Evolutionary conservation across 2,888 invertebrate species (phyloP), one percentile per base, ranked within the genome.

Genomic region (Lasioglossum marginatum): DNA sequence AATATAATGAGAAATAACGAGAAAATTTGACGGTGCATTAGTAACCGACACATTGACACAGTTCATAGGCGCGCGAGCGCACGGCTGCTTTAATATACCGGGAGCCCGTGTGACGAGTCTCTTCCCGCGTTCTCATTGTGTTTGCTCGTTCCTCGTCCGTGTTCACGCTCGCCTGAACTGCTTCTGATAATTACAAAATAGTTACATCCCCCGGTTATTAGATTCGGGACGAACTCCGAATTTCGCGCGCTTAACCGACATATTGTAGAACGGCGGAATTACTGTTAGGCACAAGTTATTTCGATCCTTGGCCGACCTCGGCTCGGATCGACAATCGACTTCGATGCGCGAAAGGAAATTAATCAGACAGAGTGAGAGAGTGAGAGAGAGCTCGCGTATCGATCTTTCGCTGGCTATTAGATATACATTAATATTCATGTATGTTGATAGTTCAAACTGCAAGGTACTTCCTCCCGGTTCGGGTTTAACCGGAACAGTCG

Each of bases 401-500:
- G 81, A 79, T 81, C 81, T 81, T 79, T 78, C 68, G 57, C 60
- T 37, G 75, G 16, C 52, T 73, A 87, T 87, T 79, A 76, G 83
- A 83, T 79, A 78, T 73, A 34, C 86, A 90, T 89, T 90, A 89
- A 89, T 89, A 90, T 89, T 90, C 90, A 89, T 89, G 82, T 80
- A 83, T 85, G 87, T 85, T 89, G 90, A 90, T 90, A 88, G 88
- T 88, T 87, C 84, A 80, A 89, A 91, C 81, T 90, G 77, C 81
- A 40, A 79, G 85, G 83, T 79, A 84, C 87, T 90, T 90, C 83
- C 82, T 80, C 78, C 73, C 77, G 86, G 86, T 87, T 91, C 82
- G 83, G 78, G 77, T 91, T 90, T 90, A 90, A 90, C 85, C 81
- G 83, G 85, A 89, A 90, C 87, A 89, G 87, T 89, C 90, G 82